phyloP scores from a whole-genome alignment of 2,888 invertebrate species.

The Tupiocoris notatus region DNA sequence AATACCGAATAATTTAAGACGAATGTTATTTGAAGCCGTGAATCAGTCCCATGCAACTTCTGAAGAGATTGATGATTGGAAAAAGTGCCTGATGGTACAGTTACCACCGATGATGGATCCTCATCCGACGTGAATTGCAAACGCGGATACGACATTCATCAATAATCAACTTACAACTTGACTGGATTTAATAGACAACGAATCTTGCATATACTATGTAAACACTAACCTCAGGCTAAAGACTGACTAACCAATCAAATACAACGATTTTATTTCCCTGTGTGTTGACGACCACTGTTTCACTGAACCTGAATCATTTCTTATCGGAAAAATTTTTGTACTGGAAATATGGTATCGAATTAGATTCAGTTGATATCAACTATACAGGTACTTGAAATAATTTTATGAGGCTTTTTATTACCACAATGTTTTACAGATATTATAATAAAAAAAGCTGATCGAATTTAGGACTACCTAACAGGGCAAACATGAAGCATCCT shows the following conservation, averaged over 20 bases:
- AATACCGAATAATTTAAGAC: not conserved
- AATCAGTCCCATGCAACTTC: conserved; percentile 6
- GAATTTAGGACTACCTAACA: too few relatives aligned
- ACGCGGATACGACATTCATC: too few relatives aligned
- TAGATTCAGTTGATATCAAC: too few relatives aligned
- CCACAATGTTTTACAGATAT: too few relatives aligned
- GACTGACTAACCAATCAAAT: not conserved
- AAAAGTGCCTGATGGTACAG: conserved; percentile 27
- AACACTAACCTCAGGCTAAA: not conserved
- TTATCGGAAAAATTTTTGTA: too few relatives aligned
- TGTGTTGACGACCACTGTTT: not conserved
- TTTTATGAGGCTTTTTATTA: too few relatives aligned
- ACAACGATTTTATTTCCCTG: not conserved
- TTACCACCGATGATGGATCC: conserved; percentile 17
- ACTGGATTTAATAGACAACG: too few relatives aligned
- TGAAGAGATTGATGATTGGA: conserved; percentile 21
- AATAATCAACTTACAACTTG: not conserved
- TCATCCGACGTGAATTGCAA: not conserved
- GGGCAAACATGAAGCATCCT: too few relatives aligned
- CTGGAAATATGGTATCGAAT: too few relatives aligned
- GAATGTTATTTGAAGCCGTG: conserved; percentile 26
- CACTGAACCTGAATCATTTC: not conserved
- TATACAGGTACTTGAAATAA: too few relatives aligned
- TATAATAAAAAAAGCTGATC: too few relatives aligned
- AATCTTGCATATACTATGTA: too few relatives aligned